Evolutionary conservation across 1,140 invertebrate species (phyloP), one percentile per base, ranked within the genome.

Genomic region (Reticulitermes speratus): DNA sequence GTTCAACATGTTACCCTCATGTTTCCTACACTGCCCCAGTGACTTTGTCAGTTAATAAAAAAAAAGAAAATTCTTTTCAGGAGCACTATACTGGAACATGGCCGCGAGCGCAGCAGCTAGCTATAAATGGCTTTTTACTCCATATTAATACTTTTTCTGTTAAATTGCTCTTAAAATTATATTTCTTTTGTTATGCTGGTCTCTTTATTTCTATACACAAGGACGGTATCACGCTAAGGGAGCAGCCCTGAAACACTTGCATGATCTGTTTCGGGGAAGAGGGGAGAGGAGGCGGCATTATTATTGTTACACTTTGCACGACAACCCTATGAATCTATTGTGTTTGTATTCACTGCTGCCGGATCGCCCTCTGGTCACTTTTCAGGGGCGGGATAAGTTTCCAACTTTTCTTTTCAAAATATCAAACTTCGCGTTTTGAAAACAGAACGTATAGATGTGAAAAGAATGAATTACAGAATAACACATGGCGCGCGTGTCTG

Each of bases 151-250:
- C n/a, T 75, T 30, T 75, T 75, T 75, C n/a, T 75, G n/a, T 75
- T 75, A 75, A 75, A 75, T 75, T 75, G 65, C 65, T 75, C 65
- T 75, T 75, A 75, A 65, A 75, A 75, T 75, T 75, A 30, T 30
- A 30, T 75, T 75, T 75, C 65, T 75, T 75, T 75, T 75, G 65
- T 75, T 75, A 30, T 11, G 25, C n/a, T 30, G 25, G n/a, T 75
- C 65, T 16, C 52, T 55, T 55, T 55, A 55, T 55, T 55, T 55
- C 65, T n/a, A 30, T 30, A 23, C 7, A 75, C n/a, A 11, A 25
- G 65, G 65, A 25, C n/a, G 25, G n/a, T 75, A 30, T 25, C 65
- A 75, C 65, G 65, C 65, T 75, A 75, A 25, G 65, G 65, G 65
- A 75, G 65, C 65, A 75, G n/a, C 25, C 65, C 65, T 30, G n/a